These are phyloP conservation scores for Gallinago solitaria DNA, from an alignment of 2,797 vertebrate genomes.

Conservation along the genomic window DNA sequence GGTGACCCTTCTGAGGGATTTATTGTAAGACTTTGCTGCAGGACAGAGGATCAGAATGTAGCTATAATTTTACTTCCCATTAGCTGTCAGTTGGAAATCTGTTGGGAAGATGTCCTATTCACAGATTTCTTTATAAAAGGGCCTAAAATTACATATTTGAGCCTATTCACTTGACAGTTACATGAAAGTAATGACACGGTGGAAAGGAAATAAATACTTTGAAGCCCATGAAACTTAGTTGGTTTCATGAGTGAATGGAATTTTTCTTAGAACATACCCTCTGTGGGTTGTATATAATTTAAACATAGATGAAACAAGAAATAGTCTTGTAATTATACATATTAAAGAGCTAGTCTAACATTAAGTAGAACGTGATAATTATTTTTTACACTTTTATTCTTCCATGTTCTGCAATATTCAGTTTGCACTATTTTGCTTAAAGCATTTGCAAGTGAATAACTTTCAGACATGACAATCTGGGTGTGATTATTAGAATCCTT, in stretches of 20 bases:
- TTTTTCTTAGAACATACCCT: conserved; percentile 31
- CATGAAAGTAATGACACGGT: conserved; percentile 66
- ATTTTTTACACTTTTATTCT: neutral
- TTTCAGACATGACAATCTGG: neutral
- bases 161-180: conserved; percentile 69
- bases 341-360: conserved; percentile 9
- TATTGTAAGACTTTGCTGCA: conserved; percentile 40
- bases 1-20: neutral
- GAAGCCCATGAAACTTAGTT: conserved; percentile 37
- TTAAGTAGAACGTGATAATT: neutral
- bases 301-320: conserved; percentile 43
- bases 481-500: neutral
- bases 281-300: conserved; percentile 17
- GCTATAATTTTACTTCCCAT: conserved; percentile 70
- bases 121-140: conserved; percentile 59
- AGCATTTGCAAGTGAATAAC: neutral
- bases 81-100: conserved; percentile 67
- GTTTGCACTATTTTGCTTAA: neutral
- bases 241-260: conserved; percentile 9
- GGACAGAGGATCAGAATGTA: conserved; percentile 24
- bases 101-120: conserved; percentile 55
- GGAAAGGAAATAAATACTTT: conserved; percentile 68
- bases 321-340: conserved; percentile 25
- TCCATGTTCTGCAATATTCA: neutral
- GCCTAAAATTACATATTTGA: conserved; percentile 72